Conservation (phyloP, 2,797 vertebrate species). For the Pipistrellus nathusii region DNA sequence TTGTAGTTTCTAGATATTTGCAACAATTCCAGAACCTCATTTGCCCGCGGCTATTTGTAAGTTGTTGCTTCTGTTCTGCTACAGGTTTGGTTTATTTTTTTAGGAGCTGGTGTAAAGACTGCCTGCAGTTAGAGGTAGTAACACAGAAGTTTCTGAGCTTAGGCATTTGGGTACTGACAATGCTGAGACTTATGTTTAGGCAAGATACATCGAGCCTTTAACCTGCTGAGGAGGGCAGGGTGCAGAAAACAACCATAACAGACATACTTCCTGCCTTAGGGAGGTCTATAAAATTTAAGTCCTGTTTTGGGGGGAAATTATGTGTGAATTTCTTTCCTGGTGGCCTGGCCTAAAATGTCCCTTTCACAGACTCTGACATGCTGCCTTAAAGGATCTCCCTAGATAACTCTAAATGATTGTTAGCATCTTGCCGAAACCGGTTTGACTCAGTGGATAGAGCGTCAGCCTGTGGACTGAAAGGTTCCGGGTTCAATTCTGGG, state of each 20-base stretch:
- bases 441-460: too few relatives aligned
- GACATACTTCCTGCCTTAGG: neutral
- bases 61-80: slow-evolving; percentile 16
- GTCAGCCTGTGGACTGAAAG: too few relatives aligned
- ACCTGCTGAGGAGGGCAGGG: neutral
- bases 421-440: neutral
- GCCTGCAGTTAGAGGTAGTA: neutral
- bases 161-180: neutral
- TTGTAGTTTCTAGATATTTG: slow-evolving; percentile 29
- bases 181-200: slow-evolving; percentile 11
- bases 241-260: neutral
- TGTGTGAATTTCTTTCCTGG: neutral
- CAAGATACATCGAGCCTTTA: neutral
- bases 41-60: slow-evolving; percentile 41
- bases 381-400: neutral
- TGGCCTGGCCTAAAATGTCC: neutral
- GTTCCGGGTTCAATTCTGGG: too few relatives aligned
- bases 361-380: neutral
- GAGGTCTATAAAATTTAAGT: neutral
- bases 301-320: neutral
- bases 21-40: slow-evolving; percentile 20
- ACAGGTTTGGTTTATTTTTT: slow-evolving; percentile 43
- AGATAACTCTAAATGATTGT: neutral
- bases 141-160: neutral
- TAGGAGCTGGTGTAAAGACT: neutral